Percentiles rank a stretch among this genome's conserved stretches.
phyloP scores from a whole-genome alignment of 2,113 vertebrate species.

The Pelmatolapia mariae region DNA sequence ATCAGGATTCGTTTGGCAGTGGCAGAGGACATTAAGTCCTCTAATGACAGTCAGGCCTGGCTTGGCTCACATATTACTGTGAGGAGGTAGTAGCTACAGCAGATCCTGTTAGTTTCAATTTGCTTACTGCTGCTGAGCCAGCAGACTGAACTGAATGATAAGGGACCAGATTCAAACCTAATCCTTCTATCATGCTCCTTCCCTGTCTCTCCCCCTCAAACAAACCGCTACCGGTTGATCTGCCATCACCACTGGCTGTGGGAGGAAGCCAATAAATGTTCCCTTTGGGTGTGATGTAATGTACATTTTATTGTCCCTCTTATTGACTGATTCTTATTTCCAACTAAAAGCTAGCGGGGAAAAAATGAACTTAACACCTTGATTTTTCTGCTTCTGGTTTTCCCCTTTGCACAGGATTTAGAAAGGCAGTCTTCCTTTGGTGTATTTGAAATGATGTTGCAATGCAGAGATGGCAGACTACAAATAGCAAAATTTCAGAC shows the following conservation, averaged over 20 bases:
- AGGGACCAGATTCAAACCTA: conserved; percentile 48
- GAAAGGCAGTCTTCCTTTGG: conserved; percentile 4
- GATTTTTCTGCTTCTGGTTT: background rate
- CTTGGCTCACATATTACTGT: conserved; percentile 49
- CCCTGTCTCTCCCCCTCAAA: conserved; percentile 1
- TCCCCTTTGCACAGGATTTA: background rate
- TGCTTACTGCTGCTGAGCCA: conserved; percentile 66
- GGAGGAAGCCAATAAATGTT: conserved; percentile 31
- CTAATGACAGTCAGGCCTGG: conserved; percentile 55
- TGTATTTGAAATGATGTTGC: conserved; percentile 36
- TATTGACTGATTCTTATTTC: conserved; percentile 11
- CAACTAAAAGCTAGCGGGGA: background rate
- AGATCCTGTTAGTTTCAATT: conserved; percentile 70
- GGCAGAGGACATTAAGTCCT: conserved; percentile 56
- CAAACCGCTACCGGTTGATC: conserved; percentile 40
- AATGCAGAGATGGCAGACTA: conserved; percentile 20
- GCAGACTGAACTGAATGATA: conserved; percentile 64
- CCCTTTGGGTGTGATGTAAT: conserved; percentile 20
- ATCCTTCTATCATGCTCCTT: conserved; percentile 45
- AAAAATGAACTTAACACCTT: background rate
- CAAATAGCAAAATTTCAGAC: conserved; percentile 3
- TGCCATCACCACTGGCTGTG: conserved; percentile 20
- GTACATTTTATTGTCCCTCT: conserved; percentile 27
- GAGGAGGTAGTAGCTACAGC: conserved; percentile 43
- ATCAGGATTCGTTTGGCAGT: conserved; percentile 37